Evolutionary conservation across 35 echinoderm and acorn worm genomes (phyloP).

Genomic region (Chiridota heheva): DNA sequence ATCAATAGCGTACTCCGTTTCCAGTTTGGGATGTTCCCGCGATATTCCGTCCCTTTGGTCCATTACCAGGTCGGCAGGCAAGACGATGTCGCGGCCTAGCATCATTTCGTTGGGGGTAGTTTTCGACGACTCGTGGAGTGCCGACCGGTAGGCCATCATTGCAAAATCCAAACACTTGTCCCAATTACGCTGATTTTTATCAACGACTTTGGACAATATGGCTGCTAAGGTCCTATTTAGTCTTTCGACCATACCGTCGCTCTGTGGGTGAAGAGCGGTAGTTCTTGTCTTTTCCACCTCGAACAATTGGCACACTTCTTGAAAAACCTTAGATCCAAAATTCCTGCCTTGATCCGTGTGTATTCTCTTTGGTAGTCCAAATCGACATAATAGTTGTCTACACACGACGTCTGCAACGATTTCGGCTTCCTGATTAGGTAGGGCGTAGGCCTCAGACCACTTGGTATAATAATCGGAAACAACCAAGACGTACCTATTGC

Average conservation of each 20-base stretch:
- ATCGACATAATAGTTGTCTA: constrained; percentile 16
- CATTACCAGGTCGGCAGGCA: constrained; percentile 19
- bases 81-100: constrained; percentile 16
- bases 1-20: neutral
- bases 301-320: constrained; percentile 51
- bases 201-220: constrained; percentile 55
- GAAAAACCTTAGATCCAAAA: constrained; percentile 50
- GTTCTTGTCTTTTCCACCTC: constrained; percentile 53
- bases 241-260: constrained; percentile 59
- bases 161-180: constrained; percentile 19
- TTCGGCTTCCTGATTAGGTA: constrained; percentile 38
- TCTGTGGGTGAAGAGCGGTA: constrained; percentile 41
- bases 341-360: constrained; percentile 67
- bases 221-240: constrained; percentile 31
- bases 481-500: constrained; percentile 55
- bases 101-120: constrained; percentile 38
- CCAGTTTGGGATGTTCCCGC: too few relatives aligned
- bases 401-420: constrained; percentile 17
- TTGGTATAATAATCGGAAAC: constrained; percentile 49
- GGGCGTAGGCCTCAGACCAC: constrained; percentile 44
- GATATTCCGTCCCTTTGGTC: neutral
- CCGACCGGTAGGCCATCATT: constrained; percentile 25
- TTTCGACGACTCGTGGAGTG: constrained; percentile 17
- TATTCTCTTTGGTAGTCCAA: constrained; percentile 21
- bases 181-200: constrained; percentile 14